Evolutionary conservation across 2,888 invertebrate genomes (phyloP).

Genomic region (Punctoribates punctum): DNA sequence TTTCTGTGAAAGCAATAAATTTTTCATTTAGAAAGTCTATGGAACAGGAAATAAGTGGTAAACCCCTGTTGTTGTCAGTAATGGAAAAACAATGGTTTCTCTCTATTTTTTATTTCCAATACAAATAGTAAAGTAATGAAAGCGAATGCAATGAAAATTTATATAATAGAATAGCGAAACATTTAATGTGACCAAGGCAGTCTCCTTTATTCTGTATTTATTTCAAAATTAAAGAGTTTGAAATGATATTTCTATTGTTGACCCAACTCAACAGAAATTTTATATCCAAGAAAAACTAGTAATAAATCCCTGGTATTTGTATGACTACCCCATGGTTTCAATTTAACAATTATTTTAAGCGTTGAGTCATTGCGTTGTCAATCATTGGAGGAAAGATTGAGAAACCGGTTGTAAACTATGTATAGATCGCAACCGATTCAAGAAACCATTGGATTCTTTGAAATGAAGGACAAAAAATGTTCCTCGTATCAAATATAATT

Average conservation of each 20-base stretch:
- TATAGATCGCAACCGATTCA: not conserved
- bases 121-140: not conserved
- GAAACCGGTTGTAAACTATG: not conserved
- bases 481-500: not conserved
- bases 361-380: conserved; percentile 19
- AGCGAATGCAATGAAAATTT: not conserved
- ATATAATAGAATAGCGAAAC: not conserved
- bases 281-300: too few species aligned
- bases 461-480: conserved; percentile 1
- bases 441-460: not conserved
- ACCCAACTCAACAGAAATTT: too few species aligned
- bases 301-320: too few species aligned
- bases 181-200: not conserved
- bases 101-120: conserved; percentile 1
- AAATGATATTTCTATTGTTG: too few species aligned
- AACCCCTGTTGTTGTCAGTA: conserved; percentile 20
- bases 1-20: not conserved
- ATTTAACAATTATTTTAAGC: not conserved
- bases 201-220: too few species aligned
- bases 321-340: too few species aligned
- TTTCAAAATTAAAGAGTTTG: too few species aligned
- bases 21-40: not conserved
- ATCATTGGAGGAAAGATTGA: not conserved
- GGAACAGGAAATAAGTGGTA: conserved; percentile 2
- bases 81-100: conserved; percentile 13